Conservation (phyloP, 2,797 vertebrate genomes). For the Parauchenoglanis ngamensis region DNA sequence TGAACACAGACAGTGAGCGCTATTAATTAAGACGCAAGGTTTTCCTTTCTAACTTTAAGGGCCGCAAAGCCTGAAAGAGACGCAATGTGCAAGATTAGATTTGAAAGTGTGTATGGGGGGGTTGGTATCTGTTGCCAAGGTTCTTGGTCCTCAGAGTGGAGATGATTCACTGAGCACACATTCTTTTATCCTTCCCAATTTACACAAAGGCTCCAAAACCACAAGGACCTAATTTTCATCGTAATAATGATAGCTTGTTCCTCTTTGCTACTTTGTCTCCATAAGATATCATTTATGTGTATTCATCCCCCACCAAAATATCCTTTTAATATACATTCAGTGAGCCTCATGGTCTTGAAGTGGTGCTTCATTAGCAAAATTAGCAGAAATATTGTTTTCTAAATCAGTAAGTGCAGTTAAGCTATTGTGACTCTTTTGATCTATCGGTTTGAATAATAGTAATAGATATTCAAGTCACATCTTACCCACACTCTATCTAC, state of each 20-base stretch:
- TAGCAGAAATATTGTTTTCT: slow-evolving; percentile 27
- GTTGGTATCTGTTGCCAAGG: neutral
- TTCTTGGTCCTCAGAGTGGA: slow-evolving; percentile 17
- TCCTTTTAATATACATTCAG: neutral
- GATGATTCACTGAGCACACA: slow-evolving; percentile 16
- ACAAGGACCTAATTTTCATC: slow-evolving; percentile 6
- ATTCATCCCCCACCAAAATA: neutral
- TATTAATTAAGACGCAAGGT: neutral
- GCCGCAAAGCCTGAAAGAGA: neutral
- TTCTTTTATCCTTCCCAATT: neutral
- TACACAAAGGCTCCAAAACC: neutral
- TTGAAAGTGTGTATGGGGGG: neutral
- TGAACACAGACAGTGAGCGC: neutral
- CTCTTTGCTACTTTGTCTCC: neutral
- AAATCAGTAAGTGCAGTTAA: slow-evolving; percentile 12
- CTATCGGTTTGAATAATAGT: slow-evolving; percentile 16
- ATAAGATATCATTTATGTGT: neutral
- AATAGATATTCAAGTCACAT: slow-evolving; percentile 14
- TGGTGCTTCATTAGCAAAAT: slow-evolving; percentile 38
- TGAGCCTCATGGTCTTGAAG: slow-evolving; percentile 5
- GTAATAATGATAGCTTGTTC: neutral
- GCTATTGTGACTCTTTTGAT: slow-evolving; percentile 26
- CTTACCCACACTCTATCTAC: neutral
- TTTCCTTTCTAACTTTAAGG: neutral
- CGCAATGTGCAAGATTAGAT: neutral